These are phyloP conservation scores for Pangasianodon gigas DNA, from an alignment of 2,113 vertebrate species.

Conservation along the genomic window DNA sequence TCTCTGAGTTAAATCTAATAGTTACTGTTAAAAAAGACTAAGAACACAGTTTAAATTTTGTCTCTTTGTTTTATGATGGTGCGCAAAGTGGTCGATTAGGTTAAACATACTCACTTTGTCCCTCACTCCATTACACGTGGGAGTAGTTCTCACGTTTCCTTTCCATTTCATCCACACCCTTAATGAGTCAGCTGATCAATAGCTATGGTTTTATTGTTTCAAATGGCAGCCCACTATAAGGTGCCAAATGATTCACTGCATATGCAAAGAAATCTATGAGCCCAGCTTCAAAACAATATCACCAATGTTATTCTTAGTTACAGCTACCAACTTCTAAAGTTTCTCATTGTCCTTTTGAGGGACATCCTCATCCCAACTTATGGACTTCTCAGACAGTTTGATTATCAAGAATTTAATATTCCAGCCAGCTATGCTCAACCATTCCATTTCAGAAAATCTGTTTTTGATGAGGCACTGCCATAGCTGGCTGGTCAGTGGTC, in stretches of 20 bases:
- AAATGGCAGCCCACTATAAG: too few species aligned
- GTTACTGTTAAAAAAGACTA: too few species aligned
- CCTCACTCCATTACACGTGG: too few species aligned
- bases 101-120: too few species aligned
- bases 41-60: too few species aligned
- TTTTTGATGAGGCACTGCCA: conserved; percentile 72
- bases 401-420: conserved; percentile 79
- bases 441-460: conserved; percentile 70
- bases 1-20: too few species aligned
- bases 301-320: not conserved
- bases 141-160: too few species aligned
- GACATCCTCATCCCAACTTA: conserved; percentile 59
- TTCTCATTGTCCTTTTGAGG: conserved; percentile 50
- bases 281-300: not conserved
- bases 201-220: conserved; percentile 18
- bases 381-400: conserved; percentile 60
- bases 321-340: conserved; percentile 48
- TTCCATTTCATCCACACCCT: too few species aligned
- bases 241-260: too few species aligned
- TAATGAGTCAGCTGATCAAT: conserved; percentile 57
- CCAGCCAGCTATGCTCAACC: conserved; percentile 75
- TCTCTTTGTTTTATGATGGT: too few species aligned
- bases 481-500: conserved; percentile 63
- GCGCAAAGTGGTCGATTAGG: too few species aligned
- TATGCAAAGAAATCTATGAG: too few species aligned